A percentile compares a stretch with the other conserved stretches of the same genome.
Evolutionary conservation across 2,797 vertebrate species (phyloP).

Genomic region (Sebastolobus altivelis): DNA sequence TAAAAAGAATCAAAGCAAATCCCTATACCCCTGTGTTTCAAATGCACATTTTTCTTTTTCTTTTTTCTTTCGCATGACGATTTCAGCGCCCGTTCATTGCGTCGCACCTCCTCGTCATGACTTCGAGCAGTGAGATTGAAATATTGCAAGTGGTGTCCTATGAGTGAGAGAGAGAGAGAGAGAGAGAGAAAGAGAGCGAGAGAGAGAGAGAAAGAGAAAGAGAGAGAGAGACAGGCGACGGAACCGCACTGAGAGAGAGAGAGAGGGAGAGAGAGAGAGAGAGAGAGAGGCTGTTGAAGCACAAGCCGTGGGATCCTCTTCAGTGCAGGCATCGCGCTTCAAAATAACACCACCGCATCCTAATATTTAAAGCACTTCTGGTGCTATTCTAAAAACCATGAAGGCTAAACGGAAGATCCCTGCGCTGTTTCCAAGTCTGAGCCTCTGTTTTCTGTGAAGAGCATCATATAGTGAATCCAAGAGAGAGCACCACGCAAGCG

Average conservation of each 20-base stretch:
- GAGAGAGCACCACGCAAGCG: constrained; percentile 70
- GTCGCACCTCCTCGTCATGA: constrained; percentile 73
- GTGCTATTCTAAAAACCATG: constrained; percentile 41
- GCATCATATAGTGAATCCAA: constrained; percentile 59
- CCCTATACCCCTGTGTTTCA: background rate
- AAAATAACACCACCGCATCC: constrained; percentile 45
- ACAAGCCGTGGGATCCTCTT: constrained; percentile 60
- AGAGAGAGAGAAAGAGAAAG: constrained; percentile 47
- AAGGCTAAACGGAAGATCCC: constrained; percentile 59
- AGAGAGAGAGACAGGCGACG: constrained; percentile 44
- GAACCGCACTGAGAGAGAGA: constrained; percentile 54
- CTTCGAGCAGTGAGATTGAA: constrained; percentile 67
- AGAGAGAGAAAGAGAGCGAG: constrained; percentile 41
- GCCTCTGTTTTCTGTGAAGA: constrained; percentile 39
- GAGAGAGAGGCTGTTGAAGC: constrained; percentile 4
- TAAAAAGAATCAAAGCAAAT: constrained; percentile 52
- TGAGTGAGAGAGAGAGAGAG: constrained; percentile 39
- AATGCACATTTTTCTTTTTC: constrained; percentile 3
- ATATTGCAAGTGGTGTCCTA: constrained; percentile 63
- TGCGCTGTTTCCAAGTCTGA: constrained; percentile 31
- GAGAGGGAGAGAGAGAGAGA: constrained; percentile 40
- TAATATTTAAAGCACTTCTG: constrained; percentile 40
- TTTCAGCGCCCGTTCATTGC: constrained; percentile 42
- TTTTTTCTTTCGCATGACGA: constrained; percentile 25
- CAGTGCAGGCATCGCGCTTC: constrained; percentile 54